phyloP scores from a whole-genome alignment of 1,140 invertebrate species.

The Acyrthosiphon pisum region DNA sequence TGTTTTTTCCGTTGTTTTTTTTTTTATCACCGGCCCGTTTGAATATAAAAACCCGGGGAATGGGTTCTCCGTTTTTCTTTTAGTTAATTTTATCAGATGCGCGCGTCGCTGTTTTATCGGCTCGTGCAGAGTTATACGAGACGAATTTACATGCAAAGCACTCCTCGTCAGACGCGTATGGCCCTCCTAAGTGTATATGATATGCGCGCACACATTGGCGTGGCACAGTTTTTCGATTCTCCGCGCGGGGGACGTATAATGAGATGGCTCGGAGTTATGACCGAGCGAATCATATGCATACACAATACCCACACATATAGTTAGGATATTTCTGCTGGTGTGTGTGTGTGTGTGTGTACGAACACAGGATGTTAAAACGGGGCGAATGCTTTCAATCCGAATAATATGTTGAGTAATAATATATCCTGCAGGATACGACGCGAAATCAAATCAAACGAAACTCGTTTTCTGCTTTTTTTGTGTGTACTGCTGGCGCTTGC shows the following conservation, averaged over 20 bases:
- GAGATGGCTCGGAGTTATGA: constrained; percentile 32
- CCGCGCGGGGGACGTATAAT: not conserved
- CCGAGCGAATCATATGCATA: not conserved
- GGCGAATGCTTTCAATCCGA: not conserved
- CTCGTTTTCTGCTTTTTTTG: not conserved
- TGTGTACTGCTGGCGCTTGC: not conserved
- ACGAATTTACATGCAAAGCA: constrained; percentile 51
- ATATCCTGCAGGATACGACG: not conserved
- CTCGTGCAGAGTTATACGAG: constrained; percentile 36
- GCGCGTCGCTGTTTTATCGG: constrained; percentile 38
- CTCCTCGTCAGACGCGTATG: constrained; percentile 17
- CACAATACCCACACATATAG: not conserved
- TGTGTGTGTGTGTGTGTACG: not conserved
- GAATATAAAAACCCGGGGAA: constrained; percentile 29
- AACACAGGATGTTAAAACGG: not conserved
- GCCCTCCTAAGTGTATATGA: not conserved
- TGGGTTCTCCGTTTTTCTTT: constrained; percentile 43
- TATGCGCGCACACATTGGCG: not conserved
- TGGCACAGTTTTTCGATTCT: not conserved
- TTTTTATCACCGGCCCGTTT: not conserved
- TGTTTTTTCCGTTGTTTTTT: not conserved
- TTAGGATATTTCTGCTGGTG: not conserved
- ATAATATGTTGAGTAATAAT: constrained; percentile 12
- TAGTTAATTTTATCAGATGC: constrained; percentile 56
- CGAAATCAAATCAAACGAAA: constrained; percentile 18